Evolutionary conservation across 2,113 vertebrate species (phyloP).

Genomic region (Pyxicephalus adspersus): DNA sequence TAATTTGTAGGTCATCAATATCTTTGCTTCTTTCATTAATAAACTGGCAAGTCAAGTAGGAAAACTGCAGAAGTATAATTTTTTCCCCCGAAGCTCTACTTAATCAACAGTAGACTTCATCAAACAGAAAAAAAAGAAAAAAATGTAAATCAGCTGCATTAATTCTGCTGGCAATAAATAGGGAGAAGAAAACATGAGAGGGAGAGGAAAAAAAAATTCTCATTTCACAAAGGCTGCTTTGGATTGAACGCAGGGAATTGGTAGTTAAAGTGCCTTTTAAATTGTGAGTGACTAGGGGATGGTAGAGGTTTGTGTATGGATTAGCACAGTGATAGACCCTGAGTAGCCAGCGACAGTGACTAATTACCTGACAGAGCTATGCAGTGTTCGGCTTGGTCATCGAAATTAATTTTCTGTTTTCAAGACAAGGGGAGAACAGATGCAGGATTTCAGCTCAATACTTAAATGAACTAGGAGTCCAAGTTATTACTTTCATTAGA

Average conservation of each 20-base stretch:
- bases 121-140: conserved; percentile 71
- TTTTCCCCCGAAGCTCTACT: conserved; percentile 69
- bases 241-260: conserved; percentile 64
- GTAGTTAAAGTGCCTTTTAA: conserved; percentile 73
- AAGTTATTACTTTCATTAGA: conserved; percentile 80
- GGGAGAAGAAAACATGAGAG: conserved; percentile 67
- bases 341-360: conserved; percentile 90
- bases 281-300: conserved; percentile 75
- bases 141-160: conserved; percentile 76
- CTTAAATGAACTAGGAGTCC: conserved; percentile 83
- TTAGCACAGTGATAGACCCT: conserved; percentile 85
- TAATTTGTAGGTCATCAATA: conserved; percentile 77
- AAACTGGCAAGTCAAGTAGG: conserved; percentile 75
- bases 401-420: conserved; percentile 90
- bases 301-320: conserved; percentile 85
- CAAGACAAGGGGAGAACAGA: conserved; percentile 81
- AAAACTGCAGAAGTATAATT: conserved; percentile 66
- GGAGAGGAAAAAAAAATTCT: conserved; percentile 62
- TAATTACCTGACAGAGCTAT: conserved; percentile 94
- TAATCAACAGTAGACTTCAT: conserved; percentile 76
- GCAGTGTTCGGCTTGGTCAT: conserved; percentile 87
- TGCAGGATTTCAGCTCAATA: conserved; percentile 82
- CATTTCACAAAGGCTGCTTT: conserved; percentile 60
- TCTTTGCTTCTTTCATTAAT: conserved; percentile 78
- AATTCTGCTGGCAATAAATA: conserved; percentile 71